phyloP scores from a whole-genome alignment of 2,113 vertebrate genomes.

The Passer domesticus region DNA sequence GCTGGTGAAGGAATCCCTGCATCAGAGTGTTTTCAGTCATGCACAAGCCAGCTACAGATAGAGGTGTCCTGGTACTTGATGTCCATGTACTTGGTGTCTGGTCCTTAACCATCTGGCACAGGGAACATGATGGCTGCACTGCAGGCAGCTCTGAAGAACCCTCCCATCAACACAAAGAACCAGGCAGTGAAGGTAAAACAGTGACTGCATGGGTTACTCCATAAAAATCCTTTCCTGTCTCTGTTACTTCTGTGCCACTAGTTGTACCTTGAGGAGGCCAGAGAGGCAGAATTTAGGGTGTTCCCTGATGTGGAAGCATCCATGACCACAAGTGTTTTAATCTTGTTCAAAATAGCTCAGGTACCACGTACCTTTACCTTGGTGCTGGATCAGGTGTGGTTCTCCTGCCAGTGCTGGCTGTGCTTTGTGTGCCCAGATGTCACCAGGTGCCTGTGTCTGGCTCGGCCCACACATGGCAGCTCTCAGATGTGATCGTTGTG shows the following conservation, averaged over 20 bases:
- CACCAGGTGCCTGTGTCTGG: not conserved
- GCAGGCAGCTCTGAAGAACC: conserved; percentile 95
- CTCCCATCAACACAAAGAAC: conserved; percentile 97
- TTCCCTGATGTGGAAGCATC: not conserved
- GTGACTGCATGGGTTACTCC: not conserved
- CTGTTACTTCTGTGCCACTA: not conserved
- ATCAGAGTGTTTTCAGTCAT: not conserved
- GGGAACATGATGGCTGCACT: conserved; percentile 94
- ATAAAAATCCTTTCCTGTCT: not conserved
- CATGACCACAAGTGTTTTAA: fast-evolving
- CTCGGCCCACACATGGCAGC: not conserved
- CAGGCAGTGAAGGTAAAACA: conserved; percentile 91
- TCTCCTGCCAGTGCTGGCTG: fast-evolving
- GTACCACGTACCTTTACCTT: not conserved
- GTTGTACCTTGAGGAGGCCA: not conserved
- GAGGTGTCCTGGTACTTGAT: not conserved
- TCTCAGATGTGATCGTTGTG: fast-evolving
- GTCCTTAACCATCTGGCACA: conserved; percentile 83
- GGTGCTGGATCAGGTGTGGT: not conserved
- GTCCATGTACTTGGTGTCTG: not conserved
- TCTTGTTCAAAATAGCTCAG: not conserved
- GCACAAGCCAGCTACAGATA: not conserved
- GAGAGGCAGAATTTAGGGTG: not conserved
- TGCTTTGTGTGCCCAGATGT: not conserved
- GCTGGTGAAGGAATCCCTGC: not conserved